Evolutionary conservation across 2,888 invertebrate species (phyloP).

Genomic region (Kryphioiulus occultus): DNA sequence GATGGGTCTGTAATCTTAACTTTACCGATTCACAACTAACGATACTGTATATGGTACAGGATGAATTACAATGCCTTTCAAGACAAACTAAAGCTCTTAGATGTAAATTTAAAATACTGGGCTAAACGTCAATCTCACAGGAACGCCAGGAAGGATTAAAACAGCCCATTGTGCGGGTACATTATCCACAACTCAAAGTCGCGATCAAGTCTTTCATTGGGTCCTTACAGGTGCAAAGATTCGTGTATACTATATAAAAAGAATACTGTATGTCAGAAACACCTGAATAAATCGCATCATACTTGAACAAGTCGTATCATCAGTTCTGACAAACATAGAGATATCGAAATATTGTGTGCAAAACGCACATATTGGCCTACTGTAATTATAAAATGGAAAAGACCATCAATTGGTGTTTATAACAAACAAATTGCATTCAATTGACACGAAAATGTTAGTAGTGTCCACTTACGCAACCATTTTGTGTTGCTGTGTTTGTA

Average conservation of each 20-base stretch:
- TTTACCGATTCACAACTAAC: background rate
- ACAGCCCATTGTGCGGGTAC: background rate
- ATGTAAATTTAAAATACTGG: background rate
- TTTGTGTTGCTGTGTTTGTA: background rate
- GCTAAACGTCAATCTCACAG: background rate
- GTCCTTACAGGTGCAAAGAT: background rate
- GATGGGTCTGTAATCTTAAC: background rate
- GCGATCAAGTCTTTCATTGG: background rate
- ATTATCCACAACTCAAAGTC: background rate
- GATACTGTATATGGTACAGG: background rate
- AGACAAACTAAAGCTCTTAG: background rate
- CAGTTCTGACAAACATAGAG: no score
- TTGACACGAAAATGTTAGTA: background rate
- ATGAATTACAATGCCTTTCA: background rate
- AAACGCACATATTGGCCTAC: no score
- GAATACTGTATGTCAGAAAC: no score
- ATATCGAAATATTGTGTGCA: no score
- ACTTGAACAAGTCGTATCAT: no score
- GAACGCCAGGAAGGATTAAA: background rate
- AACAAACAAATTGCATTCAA: background rate
- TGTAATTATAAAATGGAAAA: no score
- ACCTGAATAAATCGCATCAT: no score
- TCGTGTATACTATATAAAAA: no score
- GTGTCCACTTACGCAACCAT: background rate
- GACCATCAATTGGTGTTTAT: no score